phyloP scores from a whole-genome alignment of 1,140 invertebrate species.

The Drosophila triauraria region DNA sequence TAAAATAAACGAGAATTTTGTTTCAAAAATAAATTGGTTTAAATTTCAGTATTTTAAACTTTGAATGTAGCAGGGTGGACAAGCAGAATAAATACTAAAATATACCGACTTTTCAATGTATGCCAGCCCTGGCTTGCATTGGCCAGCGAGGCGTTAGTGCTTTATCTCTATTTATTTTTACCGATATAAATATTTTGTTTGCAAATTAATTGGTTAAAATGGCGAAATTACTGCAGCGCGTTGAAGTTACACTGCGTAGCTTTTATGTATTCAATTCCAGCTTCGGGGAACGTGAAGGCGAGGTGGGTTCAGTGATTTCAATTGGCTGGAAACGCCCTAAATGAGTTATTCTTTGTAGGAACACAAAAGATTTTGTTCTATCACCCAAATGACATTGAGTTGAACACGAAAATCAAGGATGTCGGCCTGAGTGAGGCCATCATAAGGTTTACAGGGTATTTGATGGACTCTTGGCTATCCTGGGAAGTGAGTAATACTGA shows the following conservation, averaged over 20 bases:
- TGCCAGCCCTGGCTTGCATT: background rate
- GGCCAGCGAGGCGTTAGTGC: constrained; percentile 3
- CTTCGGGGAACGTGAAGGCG: constrained; percentile 89
- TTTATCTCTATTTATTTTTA: constrained; percentile 33
- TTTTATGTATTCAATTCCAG: constrained; percentile 90
- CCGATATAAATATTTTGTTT: constrained; percentile 22
- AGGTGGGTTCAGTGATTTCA: constrained; percentile 85
- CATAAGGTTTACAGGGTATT: constrained; percentile 95
- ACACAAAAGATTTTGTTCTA: constrained; percentile 95
- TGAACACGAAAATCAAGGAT: constrained; percentile 94
- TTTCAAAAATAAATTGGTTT: constrained; percentile 5
- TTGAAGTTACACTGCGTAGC: constrained; percentile 76
- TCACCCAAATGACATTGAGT: constrained; percentile 91
- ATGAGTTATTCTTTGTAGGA: constrained; percentile 88
- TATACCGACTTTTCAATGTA: background rate
- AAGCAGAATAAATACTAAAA: background rate
- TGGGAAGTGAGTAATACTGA: background rate
- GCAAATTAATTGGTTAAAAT: constrained; percentile 22
- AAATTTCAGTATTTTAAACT: background rate
- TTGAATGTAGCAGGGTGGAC: too few relatives aligned
- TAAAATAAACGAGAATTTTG: constrained; percentile 32
- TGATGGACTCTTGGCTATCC: background rate
- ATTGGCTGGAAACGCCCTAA: constrained; percentile 35
- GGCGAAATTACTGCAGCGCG: constrained; percentile 67
- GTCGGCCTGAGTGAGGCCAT: constrained; percentile 96